Conservation (phyloP, 2,113 vertebrate genomes). For the Saccopteryx bilineata region DNA sequence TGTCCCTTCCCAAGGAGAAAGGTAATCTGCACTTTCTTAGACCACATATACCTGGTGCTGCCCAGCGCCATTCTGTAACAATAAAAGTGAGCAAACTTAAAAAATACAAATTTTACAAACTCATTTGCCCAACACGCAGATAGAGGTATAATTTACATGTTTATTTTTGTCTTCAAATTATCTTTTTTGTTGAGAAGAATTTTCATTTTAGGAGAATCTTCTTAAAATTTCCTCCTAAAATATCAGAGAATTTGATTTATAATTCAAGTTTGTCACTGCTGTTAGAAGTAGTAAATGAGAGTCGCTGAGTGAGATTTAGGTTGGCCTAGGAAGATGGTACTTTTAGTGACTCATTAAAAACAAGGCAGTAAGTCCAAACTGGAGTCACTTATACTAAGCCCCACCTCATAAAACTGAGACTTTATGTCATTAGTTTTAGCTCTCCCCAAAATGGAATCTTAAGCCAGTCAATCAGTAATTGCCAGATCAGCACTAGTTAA, state of each 20-base stretch:
- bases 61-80: no score
- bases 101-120: no score
- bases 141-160: neutral
- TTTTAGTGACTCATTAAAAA: neutral
- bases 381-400: neutral
- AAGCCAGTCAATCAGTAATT: neutral
- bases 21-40: no score
- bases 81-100: no score
- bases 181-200: conserved; percentile 22
- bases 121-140: neutral
- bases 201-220: neutral
- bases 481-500: neutral
- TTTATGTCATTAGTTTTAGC: neutral
- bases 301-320: neutral
- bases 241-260: conserved; percentile 17
- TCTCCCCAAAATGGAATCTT: neutral
- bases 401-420: neutral
- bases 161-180: conserved; percentile 19
- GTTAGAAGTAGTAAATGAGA: neutral
- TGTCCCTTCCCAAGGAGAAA: no score
- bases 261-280: neutral
- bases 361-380: neutral
- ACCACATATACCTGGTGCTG: no score
- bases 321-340: neutral
- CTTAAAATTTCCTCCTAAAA: neutral